Evolutionary conservation across 92 coral and sea anemone genomes (phyloP).

Genomic region (Siderastrea siderea): DNA sequence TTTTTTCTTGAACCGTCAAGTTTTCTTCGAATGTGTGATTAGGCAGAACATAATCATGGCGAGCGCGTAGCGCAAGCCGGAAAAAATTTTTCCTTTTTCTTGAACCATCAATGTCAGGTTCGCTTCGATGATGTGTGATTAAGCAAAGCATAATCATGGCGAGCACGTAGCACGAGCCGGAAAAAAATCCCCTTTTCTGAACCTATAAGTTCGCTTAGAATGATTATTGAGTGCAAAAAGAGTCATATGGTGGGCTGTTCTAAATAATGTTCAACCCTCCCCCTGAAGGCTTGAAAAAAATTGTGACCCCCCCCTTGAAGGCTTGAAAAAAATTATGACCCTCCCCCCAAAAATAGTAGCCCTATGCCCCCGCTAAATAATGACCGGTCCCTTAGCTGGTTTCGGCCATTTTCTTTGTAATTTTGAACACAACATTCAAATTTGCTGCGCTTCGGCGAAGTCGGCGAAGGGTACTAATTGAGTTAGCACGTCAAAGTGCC

Average conservation of each 20-base stretch:
- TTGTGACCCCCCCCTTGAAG: constrained; percentile 22
- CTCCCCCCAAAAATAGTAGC: too few species aligned
- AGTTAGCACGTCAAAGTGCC: constrained; percentile 1
- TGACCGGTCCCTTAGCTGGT: too few species aligned
- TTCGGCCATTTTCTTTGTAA: neutral
- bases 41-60: constrained; percentile 13
- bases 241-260: constrained; percentile 45
- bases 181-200: neutral
- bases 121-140: too few species aligned
- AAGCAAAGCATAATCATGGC: too few species aligned
- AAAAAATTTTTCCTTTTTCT: too few species aligned
- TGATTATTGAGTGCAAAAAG: constrained; percentile 38
- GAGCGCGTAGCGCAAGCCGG: too few species aligned
- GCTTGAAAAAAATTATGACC: too few species aligned
- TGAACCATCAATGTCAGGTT: too few species aligned
- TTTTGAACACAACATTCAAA: constrained; percentile 4
- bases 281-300: constrained; percentile 25
- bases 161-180: too few species aligned
- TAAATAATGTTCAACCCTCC: constrained; percentile 38
- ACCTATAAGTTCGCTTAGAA: constrained; percentile 17
- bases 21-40: constrained; percentile 16
- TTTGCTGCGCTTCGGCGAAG: constrained; percentile 6
- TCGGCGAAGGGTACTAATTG: neutral
- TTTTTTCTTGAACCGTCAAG: neutral
- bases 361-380: too few species aligned